Conservation (phyloP, 2,888 invertebrate species). For the Rhimphoctona megacephalus region DNA sequence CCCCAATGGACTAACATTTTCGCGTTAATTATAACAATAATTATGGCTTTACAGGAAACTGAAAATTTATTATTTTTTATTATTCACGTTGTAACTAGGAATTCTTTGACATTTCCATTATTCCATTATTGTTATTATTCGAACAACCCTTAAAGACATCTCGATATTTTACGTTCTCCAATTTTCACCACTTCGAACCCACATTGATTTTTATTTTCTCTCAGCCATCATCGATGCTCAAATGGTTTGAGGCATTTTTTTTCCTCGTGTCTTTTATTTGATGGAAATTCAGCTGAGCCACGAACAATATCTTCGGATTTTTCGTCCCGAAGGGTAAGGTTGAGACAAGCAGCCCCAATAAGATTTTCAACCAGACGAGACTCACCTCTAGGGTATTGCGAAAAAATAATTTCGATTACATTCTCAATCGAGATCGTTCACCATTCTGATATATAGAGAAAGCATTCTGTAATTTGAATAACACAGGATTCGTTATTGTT, state of each 20-base stretch:
- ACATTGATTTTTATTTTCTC: constrained; percentile 6
- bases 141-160: neutral
- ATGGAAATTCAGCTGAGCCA: constrained; percentile 17
- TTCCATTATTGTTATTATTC: neutral
- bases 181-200: constrained; percentile 7
- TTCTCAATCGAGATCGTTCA: neutral
- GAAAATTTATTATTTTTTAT: constrained; percentile 7
- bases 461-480: neutral
- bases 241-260: constrained; percentile 14
- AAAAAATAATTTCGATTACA: constrained; percentile 44
- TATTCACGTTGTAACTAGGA: neutral
- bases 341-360: constrained; percentile 8
- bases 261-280: neutral
- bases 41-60: constrained; percentile 10
- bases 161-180: constrained; percentile 18
- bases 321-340: neutral
- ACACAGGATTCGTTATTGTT: neutral
- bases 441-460: neutral
- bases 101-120: neutral
- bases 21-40: constrained; percentile 40
- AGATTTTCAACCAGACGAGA: constrained; percentile 6
- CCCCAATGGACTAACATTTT: constrained; percentile 54
- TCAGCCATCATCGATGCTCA: constrained; percentile 3
- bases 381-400: constrained; percentile 8
- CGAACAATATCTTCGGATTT: constrained; percentile 3